Evolutionary conservation across 2,113 vertebrate genomes (phyloP).

Genomic region (Papio anubis): DNA sequence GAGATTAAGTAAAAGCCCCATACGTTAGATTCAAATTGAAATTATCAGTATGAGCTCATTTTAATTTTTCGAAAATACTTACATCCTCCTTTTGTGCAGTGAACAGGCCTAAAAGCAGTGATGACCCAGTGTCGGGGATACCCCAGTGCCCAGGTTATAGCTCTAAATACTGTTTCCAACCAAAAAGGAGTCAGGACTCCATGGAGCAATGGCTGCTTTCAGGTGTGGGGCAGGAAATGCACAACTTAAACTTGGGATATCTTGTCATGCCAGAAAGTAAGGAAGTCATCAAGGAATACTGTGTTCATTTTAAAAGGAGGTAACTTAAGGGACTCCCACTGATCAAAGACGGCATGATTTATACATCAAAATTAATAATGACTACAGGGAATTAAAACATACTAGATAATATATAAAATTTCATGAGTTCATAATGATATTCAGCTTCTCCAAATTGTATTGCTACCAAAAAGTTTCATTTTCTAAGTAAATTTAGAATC

Average conservation of each 20-base stretch:
- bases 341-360: not conserved
- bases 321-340: not conserved
- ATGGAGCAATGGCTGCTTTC: not conserved
- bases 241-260: not conserved
- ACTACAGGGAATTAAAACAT: not conserved
- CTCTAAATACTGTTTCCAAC: not conserved
- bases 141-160: not conserved
- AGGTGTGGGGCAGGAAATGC: not conserved
- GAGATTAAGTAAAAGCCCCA: not conserved
- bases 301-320: not conserved
- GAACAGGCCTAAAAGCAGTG: not conserved
- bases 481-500: not conserved
- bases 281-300: not conserved
- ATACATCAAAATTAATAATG: not conserved
- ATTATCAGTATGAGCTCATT: not conserved
- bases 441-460: not conserved
- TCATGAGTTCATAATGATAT: not conserved
- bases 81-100: not conserved
- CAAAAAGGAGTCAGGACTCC: not conserved
- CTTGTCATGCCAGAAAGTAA: not conserved
- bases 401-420: not conserved
- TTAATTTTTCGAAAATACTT: not conserved
- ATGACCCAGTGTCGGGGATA: not conserved
- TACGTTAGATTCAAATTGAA: conserved; percentile 11
- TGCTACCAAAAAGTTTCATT: not conserved